A percentile compares a stretch with the other conserved stretches of the same genome.
Conservation (phyloP, 2,113 vertebrate species). For the Zapornia atra region DNA sequence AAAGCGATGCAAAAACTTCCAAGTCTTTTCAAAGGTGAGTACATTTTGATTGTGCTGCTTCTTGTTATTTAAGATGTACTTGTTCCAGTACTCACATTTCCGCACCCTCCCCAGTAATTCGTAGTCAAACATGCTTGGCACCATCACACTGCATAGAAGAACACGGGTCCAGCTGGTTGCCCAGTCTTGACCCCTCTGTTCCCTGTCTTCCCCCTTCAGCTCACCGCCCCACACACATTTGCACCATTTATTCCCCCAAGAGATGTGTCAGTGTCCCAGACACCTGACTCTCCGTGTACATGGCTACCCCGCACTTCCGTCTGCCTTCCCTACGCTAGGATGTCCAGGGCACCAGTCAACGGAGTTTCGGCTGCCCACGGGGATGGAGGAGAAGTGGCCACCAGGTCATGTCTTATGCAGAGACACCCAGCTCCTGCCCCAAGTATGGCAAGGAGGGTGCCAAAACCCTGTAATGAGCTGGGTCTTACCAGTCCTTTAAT, state of each 20-base stretch:
- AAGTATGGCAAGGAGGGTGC: not conserved
- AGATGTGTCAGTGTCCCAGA: fast-evolving
- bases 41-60: not conserved
- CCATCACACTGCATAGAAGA: fast-evolving
- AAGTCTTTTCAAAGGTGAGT: not conserved
- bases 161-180: not conserved
- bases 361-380: fast-evolving
- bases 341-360: not conserved
- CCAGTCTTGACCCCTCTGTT: not conserved
- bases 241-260: not conserved
- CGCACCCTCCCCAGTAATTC: not conserved
- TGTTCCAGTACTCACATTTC: not conserved
- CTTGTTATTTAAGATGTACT: not conserved
- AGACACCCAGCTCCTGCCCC: not conserved
- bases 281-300: no score
- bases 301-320: not conserved
- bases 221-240: fast-evolving
- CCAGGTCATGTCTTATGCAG: not conserved
- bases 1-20: not conserved
- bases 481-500: not conserved
- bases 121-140: not conserved
- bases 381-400: not conserved
- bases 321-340: not conserved
- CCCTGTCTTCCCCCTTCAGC: not conserved
- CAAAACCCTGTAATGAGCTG: not conserved